These are phyloP conservation scores for Drosophila lowei DNA, from an alignment of 1,140 invertebrate species.

Conservation along the genomic window DNA sequence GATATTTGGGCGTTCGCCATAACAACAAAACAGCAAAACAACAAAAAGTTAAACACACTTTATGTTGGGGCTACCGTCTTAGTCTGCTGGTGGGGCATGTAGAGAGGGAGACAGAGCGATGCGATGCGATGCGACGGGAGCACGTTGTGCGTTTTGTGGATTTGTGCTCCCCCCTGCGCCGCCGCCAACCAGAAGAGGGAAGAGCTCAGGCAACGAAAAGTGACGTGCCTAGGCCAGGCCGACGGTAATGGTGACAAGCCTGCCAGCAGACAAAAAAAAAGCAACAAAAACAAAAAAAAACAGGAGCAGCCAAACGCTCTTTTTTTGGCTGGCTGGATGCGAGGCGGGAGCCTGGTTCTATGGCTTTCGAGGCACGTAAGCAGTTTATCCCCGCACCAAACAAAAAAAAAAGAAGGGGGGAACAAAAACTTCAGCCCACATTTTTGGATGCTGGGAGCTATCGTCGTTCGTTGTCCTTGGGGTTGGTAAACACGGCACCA, in stretches of 20 bases:
- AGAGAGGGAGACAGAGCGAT: background rate
- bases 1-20: conserved; percentile 60
- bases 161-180: conserved; percentile 39
- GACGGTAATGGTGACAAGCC: conserved; percentile 47
- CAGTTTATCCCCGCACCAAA: conserved; percentile 49
- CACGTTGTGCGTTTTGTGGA: conserved; percentile 45
- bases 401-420: conserved; percentile 7
- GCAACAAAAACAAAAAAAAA: conserved; percentile 31
- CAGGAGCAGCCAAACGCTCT: conserved; percentile 11
- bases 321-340: background rate
- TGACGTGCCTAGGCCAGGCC: conserved; percentile 69
- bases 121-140: background rate
- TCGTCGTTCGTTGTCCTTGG: conserved; percentile 62
- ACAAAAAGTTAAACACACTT: conserved; percentile 75
- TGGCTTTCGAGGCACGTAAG: conserved; percentile 66
- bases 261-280: conserved; percentile 44
- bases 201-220: conserved; percentile 64
- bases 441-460: conserved; percentile 56
- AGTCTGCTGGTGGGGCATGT: conserved; percentile 24
- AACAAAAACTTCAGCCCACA: conserved; percentile 52
- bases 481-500: conserved; percentile 78
- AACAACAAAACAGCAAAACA: conserved; percentile 39
- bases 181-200: conserved; percentile 42
- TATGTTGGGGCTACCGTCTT: conserved; percentile 55
- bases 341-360: conserved; percentile 1